phyloP scores from a whole-genome alignment of 37 sponge, comb jelly and placozoan species.

The Aplysina aerophoba region DNA sequence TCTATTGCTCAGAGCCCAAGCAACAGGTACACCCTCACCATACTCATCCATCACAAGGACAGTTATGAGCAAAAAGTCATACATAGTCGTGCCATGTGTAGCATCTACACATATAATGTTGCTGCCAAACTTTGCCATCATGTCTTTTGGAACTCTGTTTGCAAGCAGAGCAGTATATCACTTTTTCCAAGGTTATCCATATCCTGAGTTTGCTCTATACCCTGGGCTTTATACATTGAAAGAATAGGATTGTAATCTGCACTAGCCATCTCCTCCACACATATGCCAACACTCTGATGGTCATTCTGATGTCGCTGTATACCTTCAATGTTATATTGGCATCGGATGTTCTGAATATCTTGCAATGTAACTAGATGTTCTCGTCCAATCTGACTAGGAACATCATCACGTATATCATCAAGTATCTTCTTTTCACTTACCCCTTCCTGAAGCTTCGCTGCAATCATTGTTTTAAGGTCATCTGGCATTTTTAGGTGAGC shows the following conservation, averaged over 20 bases:
- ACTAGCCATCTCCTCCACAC: not conserved
- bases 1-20: conserved; percentile 5
- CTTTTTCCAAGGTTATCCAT: conserved; percentile 10
- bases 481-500: too few relatives aligned
- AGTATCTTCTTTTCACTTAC: too few relatives aligned
- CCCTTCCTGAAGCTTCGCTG: too few relatives aligned
- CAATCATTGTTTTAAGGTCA: too few relatives aligned
- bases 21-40: conserved; percentile 6
- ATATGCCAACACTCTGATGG: too few relatives aligned
- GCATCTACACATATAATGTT: too few relatives aligned
- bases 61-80: conserved; percentile 9
- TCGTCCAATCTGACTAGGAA: too few relatives aligned
- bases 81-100: conserved; percentile 18
- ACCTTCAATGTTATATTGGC: too few relatives aligned
- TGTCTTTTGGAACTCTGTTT: conserved; percentile 12
- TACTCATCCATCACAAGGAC: not conserved
- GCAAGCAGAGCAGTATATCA: not conserved
- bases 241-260: not conserved
- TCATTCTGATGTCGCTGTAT: too few relatives aligned
- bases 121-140: not conserved
- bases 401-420: too few relatives aligned
- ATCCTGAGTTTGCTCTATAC: not conserved
- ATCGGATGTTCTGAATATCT: too few relatives aligned
- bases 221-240: not conserved
- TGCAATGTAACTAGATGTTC: too few relatives aligned